Evolutionary conservation across 1,140 invertebrate genomes (phyloP).

Genomic region (Drosophila subpulchrella): DNA sequence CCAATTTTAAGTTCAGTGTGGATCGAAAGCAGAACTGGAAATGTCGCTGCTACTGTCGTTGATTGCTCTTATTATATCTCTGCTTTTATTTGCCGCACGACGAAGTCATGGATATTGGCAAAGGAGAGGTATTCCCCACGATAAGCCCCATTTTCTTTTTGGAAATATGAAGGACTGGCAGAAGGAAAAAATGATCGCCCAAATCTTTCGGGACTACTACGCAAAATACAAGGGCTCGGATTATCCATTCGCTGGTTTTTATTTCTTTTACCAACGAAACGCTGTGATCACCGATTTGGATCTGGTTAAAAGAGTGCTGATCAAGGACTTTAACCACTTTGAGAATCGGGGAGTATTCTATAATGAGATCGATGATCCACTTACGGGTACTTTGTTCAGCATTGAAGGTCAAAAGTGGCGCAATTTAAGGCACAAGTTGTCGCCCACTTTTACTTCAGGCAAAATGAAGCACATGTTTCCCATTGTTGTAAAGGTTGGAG

Average conservation of each 20-base stretch:
- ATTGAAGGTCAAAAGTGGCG: constrained; percentile 86
- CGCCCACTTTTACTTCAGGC: constrained; percentile 86
- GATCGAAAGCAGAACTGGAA: neutral
- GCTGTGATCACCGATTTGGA: constrained; percentile 85
- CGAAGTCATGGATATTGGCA: constrained; percentile 73
- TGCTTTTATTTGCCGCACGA: constrained; percentile 47
- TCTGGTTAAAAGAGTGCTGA: constrained; percentile 87
- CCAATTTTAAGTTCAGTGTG: constrained; percentile 14
- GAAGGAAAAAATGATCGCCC: constrained; percentile 76
- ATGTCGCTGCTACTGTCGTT: constrained; percentile 56
- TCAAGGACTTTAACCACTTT: constrained; percentile 87
- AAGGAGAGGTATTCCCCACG: constrained; percentile 61
- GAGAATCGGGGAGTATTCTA: constrained; percentile 84
- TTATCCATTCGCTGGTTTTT: constrained; percentile 65
- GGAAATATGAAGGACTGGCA: constrained; percentile 70
- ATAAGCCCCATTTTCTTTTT: constrained; percentile 43
- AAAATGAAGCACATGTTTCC: constrained; percentile 87
- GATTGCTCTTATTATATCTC: constrained; percentile 31
- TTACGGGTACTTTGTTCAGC: constrained; percentile 84
- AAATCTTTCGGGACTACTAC: constrained; percentile 60
- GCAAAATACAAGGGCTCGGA: constrained; percentile 43
- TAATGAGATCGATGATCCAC: constrained; percentile 85
- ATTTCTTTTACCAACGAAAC: constrained; percentile 50
- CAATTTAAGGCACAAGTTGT: constrained; percentile 85
- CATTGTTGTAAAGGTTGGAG: constrained; percentile 72